Conservation (phyloP, 2,888 invertebrate species). For the Stenodera caucasica region DNA sequence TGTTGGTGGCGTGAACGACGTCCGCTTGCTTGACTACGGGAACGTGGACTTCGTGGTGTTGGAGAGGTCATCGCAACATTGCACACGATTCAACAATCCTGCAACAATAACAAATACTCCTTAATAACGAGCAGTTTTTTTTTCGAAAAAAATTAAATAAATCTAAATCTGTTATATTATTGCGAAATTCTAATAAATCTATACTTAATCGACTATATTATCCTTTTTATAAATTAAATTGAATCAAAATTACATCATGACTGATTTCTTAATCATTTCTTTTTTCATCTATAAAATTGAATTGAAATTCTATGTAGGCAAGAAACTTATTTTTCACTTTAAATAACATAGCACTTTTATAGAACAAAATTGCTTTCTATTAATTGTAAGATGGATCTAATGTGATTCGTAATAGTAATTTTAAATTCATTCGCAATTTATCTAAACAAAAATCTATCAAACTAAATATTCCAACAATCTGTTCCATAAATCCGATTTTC, state of each 20-base stretch:
- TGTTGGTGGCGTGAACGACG: slow-evolving; percentile 29
- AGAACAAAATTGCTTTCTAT: background rate
- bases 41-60: slow-evolving; percentile 38
- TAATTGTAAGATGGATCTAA: background rate
- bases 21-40: slow-evolving; percentile 40
- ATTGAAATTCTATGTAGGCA: background rate
- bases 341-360: background rate
- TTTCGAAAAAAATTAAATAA: no score
- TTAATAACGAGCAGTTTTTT: no score
- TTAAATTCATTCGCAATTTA: background rate
- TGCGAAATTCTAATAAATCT: no score
- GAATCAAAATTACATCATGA: background rate
- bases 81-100: slow-evolving; percentile 9
- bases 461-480: no score
- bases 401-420: background rate
- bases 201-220: no score
- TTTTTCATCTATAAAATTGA: background rate
- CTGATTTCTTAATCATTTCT: background rate
- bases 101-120: background rate
- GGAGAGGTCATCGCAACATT: slow-evolving; percentile 43
- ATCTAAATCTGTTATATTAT: no score
- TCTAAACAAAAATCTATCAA: background rate
- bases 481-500: no score
- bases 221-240: no score
- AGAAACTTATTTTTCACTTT: background rate